phyloP scores from a whole-genome alignment of 1,140 invertebrate genomes.

The Hyphantria cunea region DNA sequence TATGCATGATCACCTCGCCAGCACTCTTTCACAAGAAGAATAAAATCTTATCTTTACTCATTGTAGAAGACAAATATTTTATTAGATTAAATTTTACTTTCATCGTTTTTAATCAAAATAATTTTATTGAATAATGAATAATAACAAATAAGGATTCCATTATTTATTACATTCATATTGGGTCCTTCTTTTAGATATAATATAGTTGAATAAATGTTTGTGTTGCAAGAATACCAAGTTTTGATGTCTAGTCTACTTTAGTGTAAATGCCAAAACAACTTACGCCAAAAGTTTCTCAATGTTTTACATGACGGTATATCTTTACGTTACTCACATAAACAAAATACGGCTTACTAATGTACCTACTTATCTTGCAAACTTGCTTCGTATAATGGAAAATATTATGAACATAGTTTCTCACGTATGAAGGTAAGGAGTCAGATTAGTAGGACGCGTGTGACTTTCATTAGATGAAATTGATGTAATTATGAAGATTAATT shows the following conservation, averaged over 20 bases:
- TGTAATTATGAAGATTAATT: slow-evolving; percentile 39
- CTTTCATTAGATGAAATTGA: slow-evolving; percentile 32
- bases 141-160: too few species aligned
- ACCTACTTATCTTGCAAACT: slow-evolving; percentile 21
- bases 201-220: too few species aligned
- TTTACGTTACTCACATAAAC: slow-evolving; percentile 15
- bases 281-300: slow-evolving; percentile 21
- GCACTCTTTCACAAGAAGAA: too few species aligned
- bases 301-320: slow-evolving; percentile 8
- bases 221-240: too few species aligned
- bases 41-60: too few species aligned
- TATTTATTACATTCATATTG: too few species aligned
- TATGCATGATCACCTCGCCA: too few species aligned
- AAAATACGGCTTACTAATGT: slow-evolving; percentile 15
- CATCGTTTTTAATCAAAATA: too few species aligned
- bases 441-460: slow-evolving; percentile 29
- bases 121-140: too few species aligned
- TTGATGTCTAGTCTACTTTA: not conserved
- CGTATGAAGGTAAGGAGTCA: slow-evolving; percentile 29
- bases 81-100: too few species aligned
- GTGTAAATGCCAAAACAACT: slow-evolving; percentile 5
- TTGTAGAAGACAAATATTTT: too few species aligned
- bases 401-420: slow-evolving; percentile 22
- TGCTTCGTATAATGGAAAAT: slow-evolving; percentile 22
- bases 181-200: too few species aligned